Evolutionary conservation across 2,113 vertebrate species (phyloP), one percentile per base, ranked within the genome.

Genomic region (Brienomyrus longianalis): DNA sequence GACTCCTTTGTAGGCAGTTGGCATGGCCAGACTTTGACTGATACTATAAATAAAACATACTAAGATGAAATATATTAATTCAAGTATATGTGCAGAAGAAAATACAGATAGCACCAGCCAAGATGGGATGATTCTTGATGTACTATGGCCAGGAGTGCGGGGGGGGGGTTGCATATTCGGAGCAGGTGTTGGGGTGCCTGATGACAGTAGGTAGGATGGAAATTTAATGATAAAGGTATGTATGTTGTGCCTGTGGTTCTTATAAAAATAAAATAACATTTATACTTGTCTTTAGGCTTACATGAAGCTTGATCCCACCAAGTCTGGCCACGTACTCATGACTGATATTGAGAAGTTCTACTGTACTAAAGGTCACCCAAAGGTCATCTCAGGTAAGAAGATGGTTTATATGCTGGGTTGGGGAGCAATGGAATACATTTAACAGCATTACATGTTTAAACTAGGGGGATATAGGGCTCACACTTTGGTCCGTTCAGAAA

Each of bases 241-340:
- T 70, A 70, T 70, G 62, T 13, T 31, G 62, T 70, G 27, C 62
- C 10, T 84, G 83, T 48, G 45, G 45, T 48, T n/a, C 21, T 48
- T 48, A 48, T 84, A 9, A 45, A 43, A 54, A 19, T 27, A 92
- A 19, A 35, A 27, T 54, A 92, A 31, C 31, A 91, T 70, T 92
- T 83, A 13, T 62, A 23, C 39, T 62, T 43, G 5, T 54, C 89
- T 89, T 91, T 88, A 97, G 96, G 97, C 95, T 90, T 97, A 96
- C 91, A 95, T 96, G 95, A 97, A 97, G 94, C 91, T 97, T 62
- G 96, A 97, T 93, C 97, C 96, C 91, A 96, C 91, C 93, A 97
- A 97, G 95, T 96, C 95, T 51, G 96, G 96, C 48, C 93, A 48
- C 0, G 93, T 96, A 17, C 88, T 95, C 90, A 51, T 96, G 88